phyloP scores from a whole-genome alignment of 1,140 invertebrate genomes.

The Pseudoatta argentina region DNA sequence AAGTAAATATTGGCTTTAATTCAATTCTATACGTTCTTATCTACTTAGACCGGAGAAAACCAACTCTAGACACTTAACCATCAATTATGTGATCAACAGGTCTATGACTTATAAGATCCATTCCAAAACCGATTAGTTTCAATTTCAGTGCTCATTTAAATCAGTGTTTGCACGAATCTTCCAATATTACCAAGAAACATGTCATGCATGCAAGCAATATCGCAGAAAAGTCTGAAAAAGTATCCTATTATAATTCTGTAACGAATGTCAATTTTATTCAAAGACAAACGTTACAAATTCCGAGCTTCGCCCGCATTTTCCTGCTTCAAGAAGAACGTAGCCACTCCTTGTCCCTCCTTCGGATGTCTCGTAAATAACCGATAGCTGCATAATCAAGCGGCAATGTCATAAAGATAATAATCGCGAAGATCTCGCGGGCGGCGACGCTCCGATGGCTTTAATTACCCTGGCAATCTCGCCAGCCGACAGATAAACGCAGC shows the following conservation, averaged over 20 bases:
- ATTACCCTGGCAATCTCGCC: conserved; percentile 51
- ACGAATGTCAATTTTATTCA: background rate
- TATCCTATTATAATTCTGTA: background rate
- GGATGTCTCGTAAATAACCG: background rate
- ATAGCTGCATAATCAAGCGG: conserved; percentile 35
- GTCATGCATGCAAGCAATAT: background rate
- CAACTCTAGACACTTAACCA: background rate
- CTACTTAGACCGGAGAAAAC: background rate
- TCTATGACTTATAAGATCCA: background rate
- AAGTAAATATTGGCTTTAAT: background rate
- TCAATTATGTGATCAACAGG: background rate
- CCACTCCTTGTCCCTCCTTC: no score
- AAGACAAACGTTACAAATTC: background rate
- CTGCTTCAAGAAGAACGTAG: background rate
- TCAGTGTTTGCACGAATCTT: background rate
- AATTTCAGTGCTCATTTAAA: background rate
- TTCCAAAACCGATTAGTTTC: background rate
- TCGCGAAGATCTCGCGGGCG: conserved; percentile 39
- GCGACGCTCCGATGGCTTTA: conserved; percentile 33
- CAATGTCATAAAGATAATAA: conserved; percentile 61
- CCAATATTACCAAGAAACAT: background rate
- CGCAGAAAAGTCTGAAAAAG: background rate
- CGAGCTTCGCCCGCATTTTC: background rate
- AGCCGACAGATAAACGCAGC: conserved; percentile 52
- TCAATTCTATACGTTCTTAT: background rate